Evolutionary conservation across 2,888 invertebrate species (phyloP).

Genomic region (Eupeodes luniger): DNA sequence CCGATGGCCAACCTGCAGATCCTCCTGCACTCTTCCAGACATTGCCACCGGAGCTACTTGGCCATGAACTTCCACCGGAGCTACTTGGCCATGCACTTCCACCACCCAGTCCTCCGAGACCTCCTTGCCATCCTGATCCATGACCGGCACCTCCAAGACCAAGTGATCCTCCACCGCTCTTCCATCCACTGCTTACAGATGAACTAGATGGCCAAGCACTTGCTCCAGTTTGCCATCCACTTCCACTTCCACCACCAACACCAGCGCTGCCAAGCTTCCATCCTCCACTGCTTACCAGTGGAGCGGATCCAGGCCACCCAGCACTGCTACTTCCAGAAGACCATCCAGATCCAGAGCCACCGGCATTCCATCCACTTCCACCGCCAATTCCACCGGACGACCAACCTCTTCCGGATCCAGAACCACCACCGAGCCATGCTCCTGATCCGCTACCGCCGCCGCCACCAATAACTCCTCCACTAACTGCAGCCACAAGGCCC

Average conservation of each 20-base stretch:
- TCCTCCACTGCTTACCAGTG: constrained; percentile 54
- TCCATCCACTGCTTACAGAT: constrained; percentile 7
- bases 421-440: constrained; percentile 77
- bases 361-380: constrained; percentile 77
- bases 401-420: constrained; percentile 64
- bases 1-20: constrained; percentile 55
- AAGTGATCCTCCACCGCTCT: constrained; percentile 20
- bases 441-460: constrained; percentile 57
- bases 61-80: constrained; percentile 15
- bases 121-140: constrained; percentile 73
- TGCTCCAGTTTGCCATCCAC: constrained; percentile 63
- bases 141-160: constrained; percentile 73
- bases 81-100: constrained; percentile 38
- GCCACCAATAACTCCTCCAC: constrained; percentile 63
- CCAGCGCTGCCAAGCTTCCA: constrained; percentile 45
- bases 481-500: constrained; percentile 66
- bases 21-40: constrained; percentile 51
- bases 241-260: constrained; percentile 63
- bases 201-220: constrained; percentile 63
- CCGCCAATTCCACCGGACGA: constrained; percentile 62
- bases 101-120: constrained; percentile 42
- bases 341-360: constrained; percentile 61
- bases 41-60: constrained; percentile 29
- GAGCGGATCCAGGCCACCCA: constrained; percentile 53
- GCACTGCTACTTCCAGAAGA: constrained; percentile 30